Conservation (phyloP, 2,113 vertebrate species). For the Zapus hudsonius region DNA sequence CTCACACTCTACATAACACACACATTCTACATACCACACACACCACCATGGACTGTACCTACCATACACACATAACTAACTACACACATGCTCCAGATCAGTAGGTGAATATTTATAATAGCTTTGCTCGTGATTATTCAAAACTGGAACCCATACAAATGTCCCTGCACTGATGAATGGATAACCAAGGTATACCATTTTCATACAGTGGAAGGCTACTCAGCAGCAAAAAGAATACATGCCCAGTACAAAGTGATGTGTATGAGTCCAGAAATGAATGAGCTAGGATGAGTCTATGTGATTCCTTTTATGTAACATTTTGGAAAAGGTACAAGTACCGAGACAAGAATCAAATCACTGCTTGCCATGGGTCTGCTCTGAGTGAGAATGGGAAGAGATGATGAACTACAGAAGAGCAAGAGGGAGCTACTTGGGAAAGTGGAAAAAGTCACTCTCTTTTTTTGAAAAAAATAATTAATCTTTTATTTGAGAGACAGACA, state of each 20-base stretch:
- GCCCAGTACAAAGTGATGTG: neutral
- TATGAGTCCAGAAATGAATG: neutral
- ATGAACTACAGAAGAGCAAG: neutral
- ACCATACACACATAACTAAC: too few relatives aligned
- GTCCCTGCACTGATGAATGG: neutral
- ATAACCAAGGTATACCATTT: neutral
- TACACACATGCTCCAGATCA: neutral
- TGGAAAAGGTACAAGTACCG: conserved; percentile 25
- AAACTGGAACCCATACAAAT: neutral
- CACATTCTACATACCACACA: too few relatives aligned
- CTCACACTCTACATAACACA: too few relatives aligned
- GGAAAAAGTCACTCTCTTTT: neutral
- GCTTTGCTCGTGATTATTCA: neutral
- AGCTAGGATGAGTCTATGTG: neutral
- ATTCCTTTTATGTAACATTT: conserved; percentile 9
- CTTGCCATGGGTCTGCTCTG: neutral
- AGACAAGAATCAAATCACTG: neutral
- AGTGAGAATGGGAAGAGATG: neutral
- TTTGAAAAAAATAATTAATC: too few relatives aligned
- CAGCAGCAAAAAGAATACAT: neutral
- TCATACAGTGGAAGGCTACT: neutral
- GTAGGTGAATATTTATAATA: neutral
- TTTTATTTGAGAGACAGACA: too few relatives aligned
- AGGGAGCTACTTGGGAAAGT: neutral
- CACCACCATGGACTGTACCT: too few relatives aligned